Conservation (phyloP, 1,140 invertebrate species). For the Drosophila ohnishii region DNA sequence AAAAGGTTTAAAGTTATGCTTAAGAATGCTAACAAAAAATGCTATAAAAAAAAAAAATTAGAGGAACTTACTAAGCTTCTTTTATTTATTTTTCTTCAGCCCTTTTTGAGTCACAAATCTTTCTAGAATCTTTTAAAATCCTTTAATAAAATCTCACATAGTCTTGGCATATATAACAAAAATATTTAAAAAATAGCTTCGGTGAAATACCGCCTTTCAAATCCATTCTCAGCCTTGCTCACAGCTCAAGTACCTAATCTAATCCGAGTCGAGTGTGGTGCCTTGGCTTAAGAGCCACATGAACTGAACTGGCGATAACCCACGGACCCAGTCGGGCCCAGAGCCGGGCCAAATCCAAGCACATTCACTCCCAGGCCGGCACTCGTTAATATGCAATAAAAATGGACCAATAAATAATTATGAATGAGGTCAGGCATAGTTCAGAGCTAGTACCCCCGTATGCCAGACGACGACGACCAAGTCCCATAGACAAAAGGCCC, state of each 20-base stretch:
- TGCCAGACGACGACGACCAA: slow-evolving; percentile 24
- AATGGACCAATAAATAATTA: slow-evolving; percentile 81
- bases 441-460: slow-evolving; percentile 63
- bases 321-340: slow-evolving; percentile 25
- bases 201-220: slow-evolving; percentile 4
- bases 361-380: slow-evolving; percentile 62
- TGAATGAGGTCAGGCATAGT: slow-evolving; percentile 81
- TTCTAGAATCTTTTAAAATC: neutral
- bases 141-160: neutral
- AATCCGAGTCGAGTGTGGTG: slow-evolving; percentile 20
- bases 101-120: neutral
- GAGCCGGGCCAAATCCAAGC: slow-evolving; percentile 39
- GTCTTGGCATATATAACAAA: too few relatives aligned
- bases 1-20: neutral
- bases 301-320: slow-evolving; percentile 63
- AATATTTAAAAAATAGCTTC: neutral
- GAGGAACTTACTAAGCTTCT: neutral
- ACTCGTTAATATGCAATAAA: slow-evolving; percentile 82
- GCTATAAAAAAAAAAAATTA: too few relatives aligned
- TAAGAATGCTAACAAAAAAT: too few relatives aligned
- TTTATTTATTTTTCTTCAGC: neutral
- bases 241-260: slow-evolving; percentile 34
- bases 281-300: slow-evolving; percentile 55
- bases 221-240: slow-evolving; percentile 39
- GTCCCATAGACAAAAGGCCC: slow-evolving; percentile 65